Evolutionary conservation across 2,797 vertebrate genomes (phyloP).

Genomic region (Megaceryle alcyon): DNA sequence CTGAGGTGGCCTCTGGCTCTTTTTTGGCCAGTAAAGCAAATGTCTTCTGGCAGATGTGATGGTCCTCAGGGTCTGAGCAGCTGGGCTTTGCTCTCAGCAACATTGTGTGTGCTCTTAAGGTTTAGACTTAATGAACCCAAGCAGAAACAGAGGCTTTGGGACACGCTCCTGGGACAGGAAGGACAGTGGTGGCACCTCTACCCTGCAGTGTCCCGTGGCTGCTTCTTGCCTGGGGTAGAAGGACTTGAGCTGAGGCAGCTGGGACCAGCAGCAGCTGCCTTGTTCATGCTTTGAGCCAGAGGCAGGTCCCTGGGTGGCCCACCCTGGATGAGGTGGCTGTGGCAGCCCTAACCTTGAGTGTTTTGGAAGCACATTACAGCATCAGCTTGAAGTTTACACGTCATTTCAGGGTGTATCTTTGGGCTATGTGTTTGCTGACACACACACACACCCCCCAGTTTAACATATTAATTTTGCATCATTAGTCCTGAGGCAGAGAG

Average conservation of each 20-base stretch:
- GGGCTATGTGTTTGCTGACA: neutral
- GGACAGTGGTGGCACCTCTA: neutral
- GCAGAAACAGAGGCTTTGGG: neutral
- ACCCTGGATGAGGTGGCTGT: too few relatives aligned
- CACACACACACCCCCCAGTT: neutral
- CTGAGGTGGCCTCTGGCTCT: neutral
- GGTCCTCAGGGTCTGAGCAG: neutral
- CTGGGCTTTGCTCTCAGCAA: neutral
- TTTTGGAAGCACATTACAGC: neutral
- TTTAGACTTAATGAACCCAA: neutral
- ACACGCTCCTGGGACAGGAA: neutral
- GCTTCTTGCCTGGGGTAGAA: neutral
- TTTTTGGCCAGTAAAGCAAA: neutral
- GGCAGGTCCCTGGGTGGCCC: neutral
- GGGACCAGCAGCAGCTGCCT: neutral
- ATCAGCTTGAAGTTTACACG: accelerated
- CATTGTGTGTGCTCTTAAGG: neutral
- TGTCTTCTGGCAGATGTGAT: neutral
- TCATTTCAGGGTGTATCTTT: neutral
- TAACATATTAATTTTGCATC: neutral
- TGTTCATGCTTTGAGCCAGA: neutral
- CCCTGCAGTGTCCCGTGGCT: neutral
- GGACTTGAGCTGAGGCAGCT: neutral
- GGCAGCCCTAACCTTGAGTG: accelerated
- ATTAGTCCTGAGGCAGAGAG: neutral